Evolutionary conservation across 2,113 vertebrate genomes (phyloP), one percentile per base, ranked within the genome.

Genomic region (Craseonycteris thonglongyai): DNA sequence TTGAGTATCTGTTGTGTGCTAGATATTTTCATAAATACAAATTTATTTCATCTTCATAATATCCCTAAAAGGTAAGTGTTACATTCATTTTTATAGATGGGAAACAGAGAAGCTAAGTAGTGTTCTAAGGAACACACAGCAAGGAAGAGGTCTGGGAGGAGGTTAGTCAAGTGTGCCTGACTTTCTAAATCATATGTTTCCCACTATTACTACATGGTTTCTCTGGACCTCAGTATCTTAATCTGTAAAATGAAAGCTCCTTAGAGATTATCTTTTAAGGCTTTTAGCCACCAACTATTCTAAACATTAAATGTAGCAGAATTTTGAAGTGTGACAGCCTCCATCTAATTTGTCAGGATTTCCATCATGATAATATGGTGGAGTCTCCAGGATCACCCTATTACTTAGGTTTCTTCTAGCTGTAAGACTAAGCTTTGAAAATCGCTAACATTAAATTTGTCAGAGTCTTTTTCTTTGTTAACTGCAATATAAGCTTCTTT

Each of bases 21-120:
- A 75, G 72, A 68, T 92, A 12, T 81, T 95, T 91, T 91, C 33
- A 42, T 74, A 85, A 84, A 61, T 68, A 69, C 3, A 13, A 85
- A 91, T 89, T 84, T 42, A 79, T 75, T 96, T 92, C 58, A 30
- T 74, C 11, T 90, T 82, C n/a, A 15, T 95, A 82, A 65, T 24
- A 75, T 85, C 30, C 42, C 66, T 91, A 61, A 91, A 65, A 84
- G 49, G 21, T 91, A 88, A 78, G 26, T 35, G 30, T 66, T 83
- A 38, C 26, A 40, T 71, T 88, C 30, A 40, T 79, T 54, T 96
- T 72, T 79, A 51, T 88, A 88, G 61, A 58, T 79, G 49, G 88
- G 40, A 85, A 93, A 26, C 54, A 38, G 56, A 45, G 42, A 88
- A 58, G 38, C 47, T 88, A 42, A 71, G 11, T 81, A 10, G 42